phyloP scores from a whole-genome alignment of 2,113 vertebrate genomes.

The Phaetusa simplex region DNA sequence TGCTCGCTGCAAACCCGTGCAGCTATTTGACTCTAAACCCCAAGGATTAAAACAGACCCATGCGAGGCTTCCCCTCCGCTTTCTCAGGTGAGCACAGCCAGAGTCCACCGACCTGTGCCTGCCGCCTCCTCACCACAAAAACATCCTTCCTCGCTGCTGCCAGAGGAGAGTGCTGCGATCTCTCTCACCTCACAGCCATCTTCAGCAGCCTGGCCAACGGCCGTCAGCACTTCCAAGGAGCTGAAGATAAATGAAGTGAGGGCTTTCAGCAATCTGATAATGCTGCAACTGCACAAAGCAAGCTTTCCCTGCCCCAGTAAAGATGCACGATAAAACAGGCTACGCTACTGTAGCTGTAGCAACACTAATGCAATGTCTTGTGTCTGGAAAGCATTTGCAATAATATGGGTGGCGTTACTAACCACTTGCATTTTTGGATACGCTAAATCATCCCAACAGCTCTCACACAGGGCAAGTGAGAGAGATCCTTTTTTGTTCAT shows the following conservation, averaged over 20 bases:
- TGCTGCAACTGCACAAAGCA: not conserved
- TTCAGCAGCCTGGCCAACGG: not conserved
- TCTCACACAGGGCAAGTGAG: not conserved
- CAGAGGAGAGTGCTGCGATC: accelerated
- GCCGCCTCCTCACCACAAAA: not conserved
- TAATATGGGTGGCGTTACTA: not conserved
- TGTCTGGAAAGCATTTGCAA: not conserved
- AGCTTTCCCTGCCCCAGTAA: not conserved
- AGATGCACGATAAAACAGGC: not conserved
- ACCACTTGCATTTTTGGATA: not conserved
- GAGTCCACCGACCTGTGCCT: not conserved
- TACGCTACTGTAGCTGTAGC: accelerated
- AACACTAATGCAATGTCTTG: not conserved
- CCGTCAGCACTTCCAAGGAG: not conserved
- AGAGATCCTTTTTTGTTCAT: not conserved
- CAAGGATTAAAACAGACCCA: not conserved
- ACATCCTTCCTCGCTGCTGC: not conserved
- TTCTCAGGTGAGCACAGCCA: not conserved
- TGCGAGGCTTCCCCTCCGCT: accelerated
- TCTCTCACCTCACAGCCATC: not conserved
- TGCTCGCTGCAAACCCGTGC: not conserved
- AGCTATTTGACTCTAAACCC: not conserved
- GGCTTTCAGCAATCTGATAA: not conserved
- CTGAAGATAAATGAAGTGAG: not conserved
- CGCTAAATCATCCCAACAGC: not conserved